Base-by-base conservation (phyloP, 2,113 vertebrate species). In the Podarcis raffonei region DNA sequence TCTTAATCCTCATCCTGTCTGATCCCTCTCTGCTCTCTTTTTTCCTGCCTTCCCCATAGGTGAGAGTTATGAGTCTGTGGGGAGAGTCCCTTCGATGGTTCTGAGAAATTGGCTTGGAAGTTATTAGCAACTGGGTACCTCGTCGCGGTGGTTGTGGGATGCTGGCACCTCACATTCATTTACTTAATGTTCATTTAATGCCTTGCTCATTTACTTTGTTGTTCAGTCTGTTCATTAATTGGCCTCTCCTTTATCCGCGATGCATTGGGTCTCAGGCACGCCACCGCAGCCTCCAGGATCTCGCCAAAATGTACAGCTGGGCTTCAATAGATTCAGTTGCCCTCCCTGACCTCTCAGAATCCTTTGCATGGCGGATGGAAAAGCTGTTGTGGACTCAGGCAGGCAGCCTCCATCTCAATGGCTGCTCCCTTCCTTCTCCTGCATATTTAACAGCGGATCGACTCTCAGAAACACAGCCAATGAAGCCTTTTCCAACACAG, bases 111-210 rank as follows among this genome's bases (percentile, higher is more conserved):
- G 81, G 81, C 6, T 83, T 69, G 23, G 65, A 83, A 69, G 81
- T 30, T 16, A 69, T 83, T 68, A 83, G 81, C 65, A 7, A 27
- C 42, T 35, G 81, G 59, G 81, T 37, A 23, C 35, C 32, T 66
- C 22, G 59, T 65, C 39, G 22, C 62, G 9, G 13, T 42, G 62
- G 37, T 18, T 27, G 16, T 30, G 81, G 81, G 81, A 83, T 23
- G 22, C 37, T 4, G 39, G 35, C 42, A 20, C n/a, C 13, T 75
- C 83, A 11, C 69, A 32, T 85, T 59, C 48, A 75, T 75, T 85
- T 74, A 7, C 30, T 75, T 85, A 84, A 84, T 84, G 82, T 71
- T 48, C 66, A 48, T 84, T 84, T 84, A 85, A 85, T 59, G 83
- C n/a, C 48, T 9, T 74, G 42, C 48, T 85, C 83, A 23, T 59